A percentile compares a stretch with the other conserved stretches of the same genome.
Conservation (phyloP, 2,113 vertebrate species). For the rabbit (Oryctolagus cuniculus) region DNA sequence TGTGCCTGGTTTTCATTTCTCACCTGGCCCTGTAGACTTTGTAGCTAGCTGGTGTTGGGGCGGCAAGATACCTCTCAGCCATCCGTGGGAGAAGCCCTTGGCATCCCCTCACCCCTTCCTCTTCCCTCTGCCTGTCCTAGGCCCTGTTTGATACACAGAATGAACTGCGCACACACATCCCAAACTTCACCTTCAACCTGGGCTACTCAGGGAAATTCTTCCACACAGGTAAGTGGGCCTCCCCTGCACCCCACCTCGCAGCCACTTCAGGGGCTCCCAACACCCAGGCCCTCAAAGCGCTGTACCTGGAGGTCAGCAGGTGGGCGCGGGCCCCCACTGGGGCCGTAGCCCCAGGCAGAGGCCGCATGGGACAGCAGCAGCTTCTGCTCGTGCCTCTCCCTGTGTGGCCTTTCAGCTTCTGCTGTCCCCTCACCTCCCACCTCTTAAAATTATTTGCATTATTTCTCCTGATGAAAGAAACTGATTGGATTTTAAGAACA, state of each 20-base stretch:
- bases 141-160: slow-evolving; percentile 96
- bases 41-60: neutral
- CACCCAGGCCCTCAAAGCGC: fast-evolving
- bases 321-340: neutral
- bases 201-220: slow-evolving; percentile 99
- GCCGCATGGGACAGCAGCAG: neutral
- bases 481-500: neutral
- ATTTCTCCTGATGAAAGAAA: neutral
- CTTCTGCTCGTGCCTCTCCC: neutral
- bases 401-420: neutral
- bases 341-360: neutral
- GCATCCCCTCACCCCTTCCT: neutral
- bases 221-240: slow-evolving; percentile 93
- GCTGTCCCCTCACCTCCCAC: neutral
- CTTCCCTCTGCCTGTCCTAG: slow-evolving; percentile 82
- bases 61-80: neutral
- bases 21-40: neutral
- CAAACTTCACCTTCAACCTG: slow-evolving; percentile 99
- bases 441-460: neutral
- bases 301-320: neutral
- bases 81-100: neutral
- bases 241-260: neutral
- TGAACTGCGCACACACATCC: slow-evolving; percentile 95
- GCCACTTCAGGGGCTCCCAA: too few species aligned
- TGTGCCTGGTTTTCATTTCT: neutral